phyloP scores from a whole-genome alignment of 2,888 invertebrate species.

The Morpho helenor region DNA sequence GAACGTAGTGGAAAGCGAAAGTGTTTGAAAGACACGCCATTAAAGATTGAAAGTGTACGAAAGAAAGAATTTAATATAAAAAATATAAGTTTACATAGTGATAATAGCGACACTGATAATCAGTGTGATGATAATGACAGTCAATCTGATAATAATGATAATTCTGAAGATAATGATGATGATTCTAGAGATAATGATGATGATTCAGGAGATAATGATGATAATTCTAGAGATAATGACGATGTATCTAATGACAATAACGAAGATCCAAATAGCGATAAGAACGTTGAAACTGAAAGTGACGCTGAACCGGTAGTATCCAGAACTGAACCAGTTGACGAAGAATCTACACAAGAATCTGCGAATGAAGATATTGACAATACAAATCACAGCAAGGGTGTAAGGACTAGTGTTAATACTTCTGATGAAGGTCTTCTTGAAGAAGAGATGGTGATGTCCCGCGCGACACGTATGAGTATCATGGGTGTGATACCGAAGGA shows the following conservation, averaged over 20 bases:
- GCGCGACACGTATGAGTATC: slow-evolving; percentile 72
- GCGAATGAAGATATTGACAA: slow-evolving; percentile 17
- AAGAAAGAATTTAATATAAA: slow-evolving; percentile 13
- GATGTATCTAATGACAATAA: no score
- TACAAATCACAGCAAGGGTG: neutral
- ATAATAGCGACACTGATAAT: slow-evolving; percentile 5
- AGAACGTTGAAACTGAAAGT: no score
- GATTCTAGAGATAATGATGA: neutral
- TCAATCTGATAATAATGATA: slow-evolving; percentile 22
- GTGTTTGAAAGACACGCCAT: slow-evolving; percentile 61
- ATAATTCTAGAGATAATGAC: neutral
- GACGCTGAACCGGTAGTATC: no score
- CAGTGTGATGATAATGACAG: slow-evolving; percentile 11
- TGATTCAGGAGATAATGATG: neutral
- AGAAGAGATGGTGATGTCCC: slow-evolving; percentile 65
- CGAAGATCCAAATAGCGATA: no score
- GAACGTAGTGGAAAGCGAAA: slow-evolving; percentile 56
- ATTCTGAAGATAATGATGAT: slow-evolving; percentile 18
- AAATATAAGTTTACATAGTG: slow-evolving; percentile 29
- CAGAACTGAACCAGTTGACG: neutral
- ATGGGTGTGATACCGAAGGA: slow-evolving; percentile 64
- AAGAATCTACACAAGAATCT: neutral
- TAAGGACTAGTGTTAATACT: slow-evolving; percentile 21
- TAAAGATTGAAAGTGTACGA: slow-evolving; percentile 39
- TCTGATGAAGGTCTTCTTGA: slow-evolving; percentile 40